Evolutionary conservation across 92 coral and sea anemone species (phyloP).

Genomic region (Epizoanthus stellaris): DNA sequence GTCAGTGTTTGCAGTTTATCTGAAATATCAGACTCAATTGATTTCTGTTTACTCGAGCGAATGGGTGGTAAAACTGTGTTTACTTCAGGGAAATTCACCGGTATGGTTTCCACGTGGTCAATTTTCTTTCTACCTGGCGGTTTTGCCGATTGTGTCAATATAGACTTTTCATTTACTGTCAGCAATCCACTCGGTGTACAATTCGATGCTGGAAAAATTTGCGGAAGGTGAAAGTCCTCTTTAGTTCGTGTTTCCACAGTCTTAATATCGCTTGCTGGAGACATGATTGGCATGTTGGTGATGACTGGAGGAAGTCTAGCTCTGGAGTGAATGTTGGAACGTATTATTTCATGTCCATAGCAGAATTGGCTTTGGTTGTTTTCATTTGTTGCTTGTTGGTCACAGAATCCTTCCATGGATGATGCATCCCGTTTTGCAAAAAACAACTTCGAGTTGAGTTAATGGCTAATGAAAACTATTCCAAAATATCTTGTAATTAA

Average conservation of each 20-base stretch:
- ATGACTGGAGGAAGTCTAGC: conserved; percentile 61
- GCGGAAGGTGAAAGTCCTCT: conserved; percentile 4
- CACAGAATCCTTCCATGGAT: conserved; percentile 7
- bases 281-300: neutral
- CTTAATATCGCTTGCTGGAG: neutral
- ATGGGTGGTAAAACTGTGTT: conserved; percentile 79
- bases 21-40: neutral
- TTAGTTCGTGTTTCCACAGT: conserved; percentile 1
- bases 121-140: neutral
- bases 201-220: neutral
- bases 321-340: conserved; percentile 48
- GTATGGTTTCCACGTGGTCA: conserved; percentile 26
- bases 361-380: neutral
- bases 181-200: neutral
- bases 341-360: conserved; percentile 37
- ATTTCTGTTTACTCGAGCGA: conserved; percentile 32
- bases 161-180: conserved; percentile 19
- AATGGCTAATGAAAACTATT: no score
- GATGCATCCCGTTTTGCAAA: no score
- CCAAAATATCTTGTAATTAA: no score
- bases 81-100: conserved; percentile 62
- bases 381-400: conserved; percentile 7
- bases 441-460: no score
- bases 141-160: neutral
- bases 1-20: no score